Evolutionary conservation across 2,113 vertebrate species (phyloP).

Genomic region (Leucopsar rothschildi): DNA sequence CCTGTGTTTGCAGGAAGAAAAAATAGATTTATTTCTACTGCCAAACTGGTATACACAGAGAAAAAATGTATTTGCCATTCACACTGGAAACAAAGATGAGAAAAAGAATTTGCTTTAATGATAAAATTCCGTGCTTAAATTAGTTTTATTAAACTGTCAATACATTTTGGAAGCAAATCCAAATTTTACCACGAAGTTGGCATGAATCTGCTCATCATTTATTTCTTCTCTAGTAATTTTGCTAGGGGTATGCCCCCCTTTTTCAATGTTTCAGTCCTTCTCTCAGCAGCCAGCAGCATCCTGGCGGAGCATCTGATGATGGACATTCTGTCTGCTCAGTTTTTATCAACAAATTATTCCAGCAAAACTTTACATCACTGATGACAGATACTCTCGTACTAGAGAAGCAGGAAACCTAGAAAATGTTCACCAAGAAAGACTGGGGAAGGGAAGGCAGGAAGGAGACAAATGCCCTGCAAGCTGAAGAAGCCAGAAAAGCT

Average conservation of each 20-base stretch:
- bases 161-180: background rate
- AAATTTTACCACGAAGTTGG: background rate
- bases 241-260: background rate
- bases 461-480: background rate
- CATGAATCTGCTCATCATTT: background rate
- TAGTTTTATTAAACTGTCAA: background rate
- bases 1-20: background rate
- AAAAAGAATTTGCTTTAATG: background rate
- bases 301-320: background rate
- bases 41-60: background rate
- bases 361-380: background rate
- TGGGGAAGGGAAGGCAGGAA: background rate
- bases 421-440: background rate
- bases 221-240: background rate
- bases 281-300: background rate
- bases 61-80: background rate
- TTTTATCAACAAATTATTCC: background rate
- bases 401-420: background rate
- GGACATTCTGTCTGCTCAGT: background rate
- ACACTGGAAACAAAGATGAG: background rate
- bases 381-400: background rate
- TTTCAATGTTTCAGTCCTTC: background rate
- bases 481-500: background rate
- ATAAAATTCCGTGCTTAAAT: background rate
- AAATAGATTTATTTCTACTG: background rate